Evolutionary conservation across 2,888 invertebrate species (phyloP), one percentile per base, ranked within the genome.

Genomic region (Xylota segnis): DNA sequence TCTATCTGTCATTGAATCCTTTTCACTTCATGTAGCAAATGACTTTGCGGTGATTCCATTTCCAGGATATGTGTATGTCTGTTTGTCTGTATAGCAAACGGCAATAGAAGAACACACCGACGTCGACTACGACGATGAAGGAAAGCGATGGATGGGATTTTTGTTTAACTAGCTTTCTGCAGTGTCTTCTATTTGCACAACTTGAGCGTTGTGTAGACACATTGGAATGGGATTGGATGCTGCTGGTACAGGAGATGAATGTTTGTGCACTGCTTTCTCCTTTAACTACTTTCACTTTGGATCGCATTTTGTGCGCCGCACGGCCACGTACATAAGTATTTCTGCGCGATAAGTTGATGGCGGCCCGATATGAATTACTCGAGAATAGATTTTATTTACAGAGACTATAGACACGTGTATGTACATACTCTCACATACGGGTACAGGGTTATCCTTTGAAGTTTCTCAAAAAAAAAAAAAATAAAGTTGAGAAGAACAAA

Each of bases 11-110:
- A 56, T 63, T 82, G 70, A 75, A 82, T 63, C 81, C 63, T 76
- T 82, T 82, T 70, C 68, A 76, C 76, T 81, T 68, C 61, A 63
- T 81, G 68, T 56, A 47, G 68, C 75, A 68, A 81, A 81, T 81
- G 81, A 81, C 75, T 82, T 82, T 70, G 76, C 63, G 81, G 68
- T 81, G 81, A 75, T 75, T 68, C 43, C 16, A 14, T 68, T 75
- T 47, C 40, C 40, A 68, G 40, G 37, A 75, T 47, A 63, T 37
- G 3, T 3, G 3, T 23, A 23, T 23, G 23, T 23, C 1, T 23
- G 23, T 23, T 2, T 23, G 23, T 23, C 1, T 23, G 23, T 3
- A 23, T 23, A 23, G 23, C 14, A 37, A 75, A 63, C 32, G 29
- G n/a, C 34, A 27, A 29, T 29, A 27, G 5, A 6, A n/a, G 27